phyloP scores from a whole-genome alignment of 2,113 vertebrate genomes.

The Poicephalus meyeri region DNA sequence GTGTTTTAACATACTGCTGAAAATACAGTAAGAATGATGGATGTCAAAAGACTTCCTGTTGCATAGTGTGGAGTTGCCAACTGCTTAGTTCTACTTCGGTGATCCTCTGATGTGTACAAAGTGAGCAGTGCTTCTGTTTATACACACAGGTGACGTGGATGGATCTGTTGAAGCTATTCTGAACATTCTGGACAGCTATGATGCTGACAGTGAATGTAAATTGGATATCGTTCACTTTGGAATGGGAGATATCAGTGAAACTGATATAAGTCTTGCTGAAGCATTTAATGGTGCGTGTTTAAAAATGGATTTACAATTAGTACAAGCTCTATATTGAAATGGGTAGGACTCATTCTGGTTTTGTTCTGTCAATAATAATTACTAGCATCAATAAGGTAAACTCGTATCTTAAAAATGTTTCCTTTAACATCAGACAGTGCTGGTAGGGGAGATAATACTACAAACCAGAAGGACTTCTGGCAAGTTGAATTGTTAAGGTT shows the following conservation, averaged over 20 bases:
- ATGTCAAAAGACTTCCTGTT: not conserved
- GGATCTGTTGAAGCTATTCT: conserved; percentile 92
- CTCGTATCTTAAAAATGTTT: not conserved
- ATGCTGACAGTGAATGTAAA: conserved; percentile 85
- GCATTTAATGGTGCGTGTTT: conserved; percentile 77
- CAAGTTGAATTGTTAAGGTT: not conserved
- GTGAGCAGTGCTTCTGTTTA: not conserved
- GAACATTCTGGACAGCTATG: conserved; percentile 86
- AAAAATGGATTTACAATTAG: not conserved
- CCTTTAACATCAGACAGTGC: not conserved
- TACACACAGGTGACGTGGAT: conserved; percentile 87
- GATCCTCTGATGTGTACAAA: not conserved
- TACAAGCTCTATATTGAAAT: not conserved
- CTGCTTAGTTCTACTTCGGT: not conserved
- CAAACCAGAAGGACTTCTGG: not conserved
- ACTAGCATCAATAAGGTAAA: not conserved
- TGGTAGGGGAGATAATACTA: not conserved
- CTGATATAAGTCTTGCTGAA: conserved; percentile 87
- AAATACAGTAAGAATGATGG: not conserved
- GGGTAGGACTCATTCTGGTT: not conserved
- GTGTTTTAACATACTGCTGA: not conserved
- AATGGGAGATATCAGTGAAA: conserved; percentile 90
- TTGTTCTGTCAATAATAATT: not conserved
- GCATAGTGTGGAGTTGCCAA: not conserved
- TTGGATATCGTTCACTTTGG: conserved; percentile 90